phyloP scores from a whole-genome alignment of 2,888 invertebrate genomes.

The Drosophila ustulata region DNA sequence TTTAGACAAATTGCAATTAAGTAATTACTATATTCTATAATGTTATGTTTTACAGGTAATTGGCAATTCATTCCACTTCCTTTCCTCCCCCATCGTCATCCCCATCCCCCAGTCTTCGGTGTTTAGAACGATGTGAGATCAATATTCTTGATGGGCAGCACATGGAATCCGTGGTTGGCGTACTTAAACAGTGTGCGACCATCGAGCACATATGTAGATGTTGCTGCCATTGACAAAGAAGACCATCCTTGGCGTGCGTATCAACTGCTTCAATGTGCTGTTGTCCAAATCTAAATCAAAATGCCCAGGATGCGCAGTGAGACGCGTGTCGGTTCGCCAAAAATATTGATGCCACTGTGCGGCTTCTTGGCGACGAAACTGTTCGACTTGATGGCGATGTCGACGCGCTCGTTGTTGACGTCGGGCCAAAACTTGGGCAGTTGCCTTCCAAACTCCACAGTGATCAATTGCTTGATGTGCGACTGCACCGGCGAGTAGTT shows the following conservation, averaged over 20 bases:
- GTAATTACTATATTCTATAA: neutral
- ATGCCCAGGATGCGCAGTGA: neutral
- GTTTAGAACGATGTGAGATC: constrained; percentile 1
- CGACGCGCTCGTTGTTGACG: neutral
- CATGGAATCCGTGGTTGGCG: constrained; percentile 8
- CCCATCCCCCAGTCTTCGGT: neutral
- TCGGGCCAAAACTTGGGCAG: neutral
- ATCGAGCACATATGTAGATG: constrained; percentile 4
- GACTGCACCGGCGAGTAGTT: no score
- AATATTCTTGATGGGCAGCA: constrained; percentile 27
- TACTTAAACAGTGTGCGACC: constrained; percentile 16
- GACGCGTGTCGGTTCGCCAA: constrained; percentile 26
- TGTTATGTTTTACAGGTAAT: no score
- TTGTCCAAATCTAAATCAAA: neutral
- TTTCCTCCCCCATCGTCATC: no score
- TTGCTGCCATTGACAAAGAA: neutral
- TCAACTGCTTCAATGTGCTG: neutral
- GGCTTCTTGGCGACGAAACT: neutral
- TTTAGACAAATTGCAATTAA: neutral
- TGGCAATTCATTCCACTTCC: no score
- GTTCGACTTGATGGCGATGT: neutral
- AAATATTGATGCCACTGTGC: constrained; percentile 33
- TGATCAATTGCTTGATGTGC: neutral
- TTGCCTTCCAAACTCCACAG: neutral
- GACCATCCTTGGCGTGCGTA: neutral